A percentile compares a stretch with the other conserved stretches of the same genome.
These are phyloP conservation scores for Chaunax sp. DNA, from an alignment of 2,797 vertebrate genomes.

Conservation along the genomic window DNA sequence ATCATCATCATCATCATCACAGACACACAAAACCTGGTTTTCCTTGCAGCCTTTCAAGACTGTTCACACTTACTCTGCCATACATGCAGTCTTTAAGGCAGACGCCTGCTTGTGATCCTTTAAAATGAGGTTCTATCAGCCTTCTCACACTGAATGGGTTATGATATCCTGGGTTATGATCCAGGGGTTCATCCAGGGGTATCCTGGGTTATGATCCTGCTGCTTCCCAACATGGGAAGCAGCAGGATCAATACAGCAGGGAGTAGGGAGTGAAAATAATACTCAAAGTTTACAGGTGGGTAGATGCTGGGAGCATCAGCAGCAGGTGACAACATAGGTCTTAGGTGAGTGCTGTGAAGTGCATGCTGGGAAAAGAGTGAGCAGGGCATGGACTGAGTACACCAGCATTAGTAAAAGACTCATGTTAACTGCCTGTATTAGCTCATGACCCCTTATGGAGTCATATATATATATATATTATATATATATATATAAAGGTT, in stretches of 20 bases:
- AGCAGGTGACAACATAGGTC: background rate
- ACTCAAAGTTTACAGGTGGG: constrained; percentile 1
- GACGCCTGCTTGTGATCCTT: background rate
- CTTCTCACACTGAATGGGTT: background rate
- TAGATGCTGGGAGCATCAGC: background rate
- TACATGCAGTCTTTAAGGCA: constrained; percentile 17
- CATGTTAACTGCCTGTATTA: background rate
- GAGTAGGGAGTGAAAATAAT: background rate
- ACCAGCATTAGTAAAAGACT: background rate
- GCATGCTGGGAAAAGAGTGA: background rate
- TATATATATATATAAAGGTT: no score
- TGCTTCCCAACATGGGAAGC: background rate
- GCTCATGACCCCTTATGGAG: no score
- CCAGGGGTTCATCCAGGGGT: no score
- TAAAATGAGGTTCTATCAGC: background rate
- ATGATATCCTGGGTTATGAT: background rate
- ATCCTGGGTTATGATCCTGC: background rate
- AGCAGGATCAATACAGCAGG: constrained; percentile 8
- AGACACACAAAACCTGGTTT: constrained; percentile 25
- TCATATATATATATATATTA: no score
- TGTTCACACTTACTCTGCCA: background rate
- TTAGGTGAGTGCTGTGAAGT: constrained; percentile 21
- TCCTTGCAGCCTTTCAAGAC: constrained; percentile 11
- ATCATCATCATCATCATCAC: constrained; percentile 33
- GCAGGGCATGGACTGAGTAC: fast-evolving